phyloP scores from a whole-genome alignment of 2,888 invertebrate species.

The Callyntrura sp. region DNA sequence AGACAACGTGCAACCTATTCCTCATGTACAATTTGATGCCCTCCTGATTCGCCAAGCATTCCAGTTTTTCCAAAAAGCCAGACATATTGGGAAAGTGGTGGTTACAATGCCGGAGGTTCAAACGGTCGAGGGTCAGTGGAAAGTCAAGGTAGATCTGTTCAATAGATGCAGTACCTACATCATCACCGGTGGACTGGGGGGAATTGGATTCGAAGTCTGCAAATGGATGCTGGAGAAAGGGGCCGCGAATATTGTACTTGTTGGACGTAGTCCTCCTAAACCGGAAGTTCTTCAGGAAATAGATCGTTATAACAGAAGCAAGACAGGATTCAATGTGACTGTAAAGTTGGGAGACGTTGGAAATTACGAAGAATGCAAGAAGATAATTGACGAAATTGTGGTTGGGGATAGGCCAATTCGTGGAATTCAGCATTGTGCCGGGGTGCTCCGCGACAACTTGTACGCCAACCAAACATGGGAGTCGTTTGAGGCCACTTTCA shows the following conservation, averaged over 20 bases:
- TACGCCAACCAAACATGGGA: constrained; percentile 71
- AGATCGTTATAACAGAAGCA: neutral
- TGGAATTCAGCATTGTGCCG: constrained; percentile 70
- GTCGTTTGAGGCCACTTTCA: constrained; percentile 1
- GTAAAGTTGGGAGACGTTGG: constrained; percentile 17
- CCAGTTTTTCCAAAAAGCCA: constrained; percentile 61
- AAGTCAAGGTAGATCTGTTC: constrained; percentile 24
- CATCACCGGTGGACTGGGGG: constrained; percentile 68
- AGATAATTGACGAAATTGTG: neutral
- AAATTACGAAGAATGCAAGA: neutral
- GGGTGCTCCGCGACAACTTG: constrained; percentile 44
- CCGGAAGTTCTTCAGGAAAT: constrained; percentile 36
- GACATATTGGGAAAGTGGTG: constrained; percentile 64
- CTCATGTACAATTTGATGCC: constrained; percentile 68
- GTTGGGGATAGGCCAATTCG: constrained; percentile 7
- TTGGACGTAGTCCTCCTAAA: constrained; percentile 57
- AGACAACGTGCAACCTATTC: constrained; percentile 43
- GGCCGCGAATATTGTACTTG: constrained; percentile 71
- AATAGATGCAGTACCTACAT: constrained; percentile 63
- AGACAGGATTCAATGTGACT: neutral
- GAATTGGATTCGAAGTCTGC: constrained; percentile 78
- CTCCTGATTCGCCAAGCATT: constrained; percentile 67
- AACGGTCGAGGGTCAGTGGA: neutral
- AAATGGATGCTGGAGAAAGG: constrained; percentile 78
- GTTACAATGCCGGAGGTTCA: constrained; percentile 48